A percentile compares a stretch with the other conserved stretches of the same genome.
Conservation (phyloP, 1,140 invertebrate genomes). For the Mylabris phalerata region DNA sequence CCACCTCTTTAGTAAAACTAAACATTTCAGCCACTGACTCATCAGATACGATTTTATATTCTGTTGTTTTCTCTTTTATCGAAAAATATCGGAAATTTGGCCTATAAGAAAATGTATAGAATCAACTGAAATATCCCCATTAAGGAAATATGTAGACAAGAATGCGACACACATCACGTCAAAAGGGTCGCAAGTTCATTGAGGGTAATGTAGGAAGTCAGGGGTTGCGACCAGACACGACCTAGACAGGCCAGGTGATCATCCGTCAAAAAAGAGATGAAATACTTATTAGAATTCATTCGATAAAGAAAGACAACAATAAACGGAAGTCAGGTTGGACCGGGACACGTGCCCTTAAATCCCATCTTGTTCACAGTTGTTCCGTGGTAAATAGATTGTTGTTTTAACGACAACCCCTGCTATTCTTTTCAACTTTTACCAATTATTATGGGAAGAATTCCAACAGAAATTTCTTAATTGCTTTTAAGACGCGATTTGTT, state of each 20-base stretch:
- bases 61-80: no score
- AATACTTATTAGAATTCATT: no score
- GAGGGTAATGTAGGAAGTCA: slow-evolving; percentile 18
- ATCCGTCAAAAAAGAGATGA: no score
- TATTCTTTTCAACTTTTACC: no score
- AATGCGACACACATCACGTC: slow-evolving; percentile 9
- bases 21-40: slow-evolving; percentile 27
- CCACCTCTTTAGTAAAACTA: slow-evolving; percentile 28
- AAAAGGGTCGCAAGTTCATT: slow-evolving; percentile 6
- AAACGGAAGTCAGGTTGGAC: slow-evolving; percentile 12
- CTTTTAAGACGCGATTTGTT: no score
- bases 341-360: slow-evolving; percentile 9
- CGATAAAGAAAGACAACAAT: background rate
- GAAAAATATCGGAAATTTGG: no score
- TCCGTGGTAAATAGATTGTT: slow-evolving; percentile 4
- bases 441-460: no score
- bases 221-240: slow-evolving; percentile 17
- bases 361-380: slow-evolving; percentile 14
- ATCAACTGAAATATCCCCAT: slow-evolving; percentile 1
- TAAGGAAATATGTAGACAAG: slow-evolving; percentile 18
- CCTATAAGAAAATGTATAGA: no score
- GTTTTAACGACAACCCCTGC: background rate
- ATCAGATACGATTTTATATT: slow-evolving; percentile 7
- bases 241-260: slow-evolving; percentile 15
- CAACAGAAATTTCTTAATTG: no score